Base-by-base conservation (phyloP, 2,113 vertebrate genomes). In the Python bivittatus region DNA sequence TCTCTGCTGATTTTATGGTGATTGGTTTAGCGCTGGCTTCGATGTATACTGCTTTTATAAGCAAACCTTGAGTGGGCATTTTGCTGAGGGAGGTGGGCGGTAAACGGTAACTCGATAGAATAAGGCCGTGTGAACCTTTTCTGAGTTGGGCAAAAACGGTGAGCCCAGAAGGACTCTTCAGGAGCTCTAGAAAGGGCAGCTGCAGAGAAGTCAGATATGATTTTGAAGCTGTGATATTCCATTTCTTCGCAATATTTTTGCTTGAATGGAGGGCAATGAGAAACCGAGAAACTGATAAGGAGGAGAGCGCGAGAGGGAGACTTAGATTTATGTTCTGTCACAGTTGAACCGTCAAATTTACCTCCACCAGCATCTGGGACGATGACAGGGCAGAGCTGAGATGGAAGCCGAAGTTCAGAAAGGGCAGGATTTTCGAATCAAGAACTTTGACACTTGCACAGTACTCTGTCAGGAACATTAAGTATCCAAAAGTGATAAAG, bases 401-500 rank as follows among this genome's bases (percentile, higher is more conserved):
- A 53, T 61, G 56, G 94, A 92, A 94, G 91, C 95, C 83, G 93
- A 90, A 95, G 96, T 94, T 96, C 96, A 95, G 88, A 48, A 29
- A 15, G 95, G 94, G 97, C 98, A 97, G 98, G 98, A 97, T 97
- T 98, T 98, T 98, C 95, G 96, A 98, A 98, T 98, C 98, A 97
- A 97, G 98, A 98, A 98, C 98, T 97, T 97, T 99, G 98, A 99
- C 98, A 98, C 98, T 99, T 98, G 98, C 98, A 98, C 99, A 99
- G 98, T 98, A 98, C 98, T 99, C 98, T 99, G 99, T 99, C 99
- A 99, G 99, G 98, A 99, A 99, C 99, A 99, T 99, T 99, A 99
- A 99, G 98, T 99, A 99, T 99, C 99, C 97, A 99, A 99, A 99
- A 99, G 99, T 99, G 99, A 99, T 99, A 99, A 99, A 99, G 99